Evolutionary conservation across 2,888 invertebrate genomes (phyloP).

Genomic region (Chaitophorus viminalis): DNA sequence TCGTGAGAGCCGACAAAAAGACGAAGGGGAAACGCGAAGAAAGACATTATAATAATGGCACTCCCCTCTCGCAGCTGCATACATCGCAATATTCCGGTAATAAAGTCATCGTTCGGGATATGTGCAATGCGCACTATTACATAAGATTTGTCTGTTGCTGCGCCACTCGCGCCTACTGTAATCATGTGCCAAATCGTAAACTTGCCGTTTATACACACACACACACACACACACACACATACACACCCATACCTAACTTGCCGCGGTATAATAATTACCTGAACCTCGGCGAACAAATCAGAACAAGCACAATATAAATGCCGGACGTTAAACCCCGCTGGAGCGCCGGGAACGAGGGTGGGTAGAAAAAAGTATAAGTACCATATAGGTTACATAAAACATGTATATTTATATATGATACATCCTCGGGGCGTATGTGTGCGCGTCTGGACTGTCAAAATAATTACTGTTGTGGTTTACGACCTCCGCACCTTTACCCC

Average conservation of each 20-base stretch:
- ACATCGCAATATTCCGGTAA: slow-evolving; percentile 46
- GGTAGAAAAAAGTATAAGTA: background rate
- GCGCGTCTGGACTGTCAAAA: slow-evolving; percentile 47
- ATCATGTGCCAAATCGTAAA: slow-evolving; percentile 55
- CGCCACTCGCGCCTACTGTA: background rate
- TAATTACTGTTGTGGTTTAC: slow-evolving; percentile 51
- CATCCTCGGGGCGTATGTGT: slow-evolving; percentile 3
- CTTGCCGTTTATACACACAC: slow-evolving; percentile 10
- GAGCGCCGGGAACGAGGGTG: background rate
- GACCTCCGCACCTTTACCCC: background rate
- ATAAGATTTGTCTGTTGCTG: background rate
- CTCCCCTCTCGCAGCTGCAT: background rate
- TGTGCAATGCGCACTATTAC: background rate
- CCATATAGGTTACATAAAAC: too few relatives aligned
- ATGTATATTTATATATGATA: slow-evolving; percentile 6
- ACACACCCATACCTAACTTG: background rate
- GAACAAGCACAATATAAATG: slow-evolving; percentile 40
- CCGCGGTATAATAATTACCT: slow-evolving; percentile 42
- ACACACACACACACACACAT: background rate
- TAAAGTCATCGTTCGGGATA: slow-evolving; percentile 34
- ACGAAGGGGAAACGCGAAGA: background rate
- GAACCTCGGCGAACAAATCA: slow-evolving; percentile 39
- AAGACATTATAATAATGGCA: slow-evolving; percentile 36
- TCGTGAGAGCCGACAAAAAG: slow-evolving; percentile 36
- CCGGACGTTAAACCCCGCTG: slow-evolving; percentile 14